Percentiles rank a stretch among this genome's conserved stretches.
Conservation (phyloP, 2,113 vertebrate genomes). For the Eupsittula cactorum region DNA sequence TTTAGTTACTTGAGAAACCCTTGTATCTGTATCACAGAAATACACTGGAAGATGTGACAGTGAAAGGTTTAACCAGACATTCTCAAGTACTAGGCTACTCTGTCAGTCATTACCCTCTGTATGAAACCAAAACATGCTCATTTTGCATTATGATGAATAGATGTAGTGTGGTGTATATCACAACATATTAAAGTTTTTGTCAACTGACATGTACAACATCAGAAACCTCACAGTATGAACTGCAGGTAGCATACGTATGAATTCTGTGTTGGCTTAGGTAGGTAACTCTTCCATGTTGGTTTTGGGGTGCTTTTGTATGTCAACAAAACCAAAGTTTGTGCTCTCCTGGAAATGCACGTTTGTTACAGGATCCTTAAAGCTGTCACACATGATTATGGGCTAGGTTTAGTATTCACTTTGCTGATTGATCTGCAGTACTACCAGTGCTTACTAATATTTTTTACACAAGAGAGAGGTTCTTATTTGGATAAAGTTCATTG, state of each 20-base stretch:
- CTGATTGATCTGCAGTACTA: neutral
- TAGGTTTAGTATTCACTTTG: neutral
- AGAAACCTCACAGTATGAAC: neutral
- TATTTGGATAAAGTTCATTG: neutral
- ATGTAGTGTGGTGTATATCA: neutral
- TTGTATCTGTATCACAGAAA: neutral
- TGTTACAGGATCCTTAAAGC: neutral
- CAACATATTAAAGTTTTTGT: neutral
- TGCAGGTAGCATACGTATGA: rapidly evolving
- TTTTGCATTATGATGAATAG: neutral
- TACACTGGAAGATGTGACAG: neutral
- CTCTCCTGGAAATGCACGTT: neutral
- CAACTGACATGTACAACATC: rapidly evolving
- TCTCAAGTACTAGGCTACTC: neutral
- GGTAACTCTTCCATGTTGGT: neutral
- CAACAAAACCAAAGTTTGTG: neutral
- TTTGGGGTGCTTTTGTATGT: neutral
- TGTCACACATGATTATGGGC: neutral
- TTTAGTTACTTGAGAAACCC: neutral
- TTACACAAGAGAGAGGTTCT: neutral
- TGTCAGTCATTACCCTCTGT: neutral
- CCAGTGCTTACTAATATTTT: neutral
- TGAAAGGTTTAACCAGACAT: neutral
- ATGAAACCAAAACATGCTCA: neutral
- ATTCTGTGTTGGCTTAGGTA: neutral